Conservation (phyloP, 2,888 invertebrate species). For the Tenthredo scrophulariae region DNA sequence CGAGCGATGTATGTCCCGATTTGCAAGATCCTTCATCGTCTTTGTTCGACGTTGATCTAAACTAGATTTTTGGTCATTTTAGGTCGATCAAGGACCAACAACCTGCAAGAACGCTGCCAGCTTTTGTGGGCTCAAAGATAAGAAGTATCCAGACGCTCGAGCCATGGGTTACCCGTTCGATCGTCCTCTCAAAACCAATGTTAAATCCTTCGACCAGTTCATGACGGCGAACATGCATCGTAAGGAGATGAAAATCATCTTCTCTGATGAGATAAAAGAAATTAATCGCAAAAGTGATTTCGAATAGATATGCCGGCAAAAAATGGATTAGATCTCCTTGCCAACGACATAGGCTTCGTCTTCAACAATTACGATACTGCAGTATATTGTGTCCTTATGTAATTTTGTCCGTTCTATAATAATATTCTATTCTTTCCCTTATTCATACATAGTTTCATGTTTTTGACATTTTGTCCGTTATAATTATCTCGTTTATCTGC, state of each 20-base stretch:
- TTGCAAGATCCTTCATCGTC: too few relatives aligned
- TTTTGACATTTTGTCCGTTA: too few relatives aligned
- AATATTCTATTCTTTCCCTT: too few relatives aligned
- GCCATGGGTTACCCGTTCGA: conserved; percentile 85
- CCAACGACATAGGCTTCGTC: too few relatives aligned
- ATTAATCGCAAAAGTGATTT: too few relatives aligned
- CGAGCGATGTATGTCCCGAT: not conserved
- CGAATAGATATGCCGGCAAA: too few relatives aligned
- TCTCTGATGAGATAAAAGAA: not conserved
- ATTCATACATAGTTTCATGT: too few relatives aligned
- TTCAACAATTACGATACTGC: too few relatives aligned
- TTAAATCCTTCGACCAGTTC: not conserved
- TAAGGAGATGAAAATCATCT: not conserved
- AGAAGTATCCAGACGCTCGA: conserved; percentile 84
- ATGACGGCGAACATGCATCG: not conserved
- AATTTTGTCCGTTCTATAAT: too few relatives aligned
- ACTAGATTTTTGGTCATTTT: not conserved
- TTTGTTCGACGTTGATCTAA: not conserved
- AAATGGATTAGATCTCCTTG: too few relatives aligned
- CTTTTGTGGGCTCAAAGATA: conserved; percentile 86
- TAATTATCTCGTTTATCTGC: too few relatives aligned
- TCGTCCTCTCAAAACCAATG: conserved; percentile 65
- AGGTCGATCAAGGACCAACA: conserved; percentile 64
- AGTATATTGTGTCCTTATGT: too few relatives aligned
- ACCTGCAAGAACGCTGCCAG: conserved; percentile 84